Evolutionary conservation across 1,140 invertebrate species (phyloP).

Genomic region (Pygmarrhopalites habei): DNA sequence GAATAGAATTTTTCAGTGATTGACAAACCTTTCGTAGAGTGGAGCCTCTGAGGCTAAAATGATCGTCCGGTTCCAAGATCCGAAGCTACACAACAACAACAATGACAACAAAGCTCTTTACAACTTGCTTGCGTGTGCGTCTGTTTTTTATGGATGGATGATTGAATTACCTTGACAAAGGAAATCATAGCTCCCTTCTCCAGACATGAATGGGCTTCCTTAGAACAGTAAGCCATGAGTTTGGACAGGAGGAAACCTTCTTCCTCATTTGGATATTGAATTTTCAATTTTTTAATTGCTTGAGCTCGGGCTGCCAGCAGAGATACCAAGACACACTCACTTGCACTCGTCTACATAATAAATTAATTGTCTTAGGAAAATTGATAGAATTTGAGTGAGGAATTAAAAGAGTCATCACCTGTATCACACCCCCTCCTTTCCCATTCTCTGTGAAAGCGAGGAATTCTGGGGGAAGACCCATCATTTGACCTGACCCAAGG

Average conservation of each 20-base stretch:
- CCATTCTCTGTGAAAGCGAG: constrained; percentile 71
- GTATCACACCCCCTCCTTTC: constrained; percentile 86
- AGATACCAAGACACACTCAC: constrained; percentile 91
- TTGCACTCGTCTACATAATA: constrained; percentile 77
- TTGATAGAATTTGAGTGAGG: too few species aligned
- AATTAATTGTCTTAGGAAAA: too few species aligned
- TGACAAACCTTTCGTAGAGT: constrained; percentile 52
- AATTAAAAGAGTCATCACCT: too few species aligned
- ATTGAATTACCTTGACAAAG: too few species aligned
- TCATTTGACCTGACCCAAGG: constrained; percentile 58
- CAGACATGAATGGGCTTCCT: constrained; percentile 97
- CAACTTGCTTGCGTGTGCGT: too few species aligned
- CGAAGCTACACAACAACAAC: too few species aligned
- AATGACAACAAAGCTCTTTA: too few species aligned
- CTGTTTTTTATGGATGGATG: too few species aligned
- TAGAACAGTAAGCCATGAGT: constrained; percentile 81
- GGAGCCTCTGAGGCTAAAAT: constrained; percentile 79
- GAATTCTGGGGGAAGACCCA: constrained; percentile 80
- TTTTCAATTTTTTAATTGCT: constrained; percentile 82
- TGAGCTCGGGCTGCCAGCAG: constrained; percentile 92
- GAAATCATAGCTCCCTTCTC: constrained; percentile 99
- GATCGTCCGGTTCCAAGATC: constrained; percentile 92
- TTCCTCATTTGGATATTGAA: constrained; percentile 81
- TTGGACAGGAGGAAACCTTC: constrained; percentile 90
- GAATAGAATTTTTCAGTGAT: too few species aligned